phyloP scores from a whole-genome alignment of 2,888 invertebrate genomes.

The Oscheius sp. region DNA sequence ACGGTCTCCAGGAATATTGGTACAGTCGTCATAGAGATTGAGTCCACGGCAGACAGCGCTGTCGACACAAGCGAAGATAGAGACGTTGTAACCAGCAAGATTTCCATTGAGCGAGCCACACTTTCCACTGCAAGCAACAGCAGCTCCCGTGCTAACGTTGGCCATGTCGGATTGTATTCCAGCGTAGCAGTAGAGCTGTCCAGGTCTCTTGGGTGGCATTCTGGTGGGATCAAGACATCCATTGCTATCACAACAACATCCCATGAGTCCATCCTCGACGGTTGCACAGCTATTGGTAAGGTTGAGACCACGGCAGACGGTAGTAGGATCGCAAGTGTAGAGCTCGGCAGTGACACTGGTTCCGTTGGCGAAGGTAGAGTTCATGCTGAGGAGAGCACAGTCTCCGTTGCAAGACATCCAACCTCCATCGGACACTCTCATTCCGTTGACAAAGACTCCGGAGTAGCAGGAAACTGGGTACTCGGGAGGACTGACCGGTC shows the following conservation, averaged over 20 bases:
- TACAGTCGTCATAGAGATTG: constrained; percentile 49
- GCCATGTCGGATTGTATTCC: constrained; percentile 43
- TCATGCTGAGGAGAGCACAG: constrained; percentile 48
- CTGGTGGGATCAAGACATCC: constrained; percentile 55
- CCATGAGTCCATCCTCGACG: constrained; percentile 48
- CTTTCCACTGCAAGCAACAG: constrained; percentile 47
- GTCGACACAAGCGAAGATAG: constrained; percentile 52
- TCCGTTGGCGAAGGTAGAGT: constrained; percentile 39
- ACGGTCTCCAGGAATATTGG: constrained; percentile 41
- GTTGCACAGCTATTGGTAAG: constrained; percentile 47
- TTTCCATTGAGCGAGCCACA: constrained; percentile 49
- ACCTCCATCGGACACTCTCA: neutral
- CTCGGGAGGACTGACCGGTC: constrained; percentile 44
- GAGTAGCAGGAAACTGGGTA: constrained; percentile 55
- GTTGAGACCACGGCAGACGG: constrained; percentile 48
- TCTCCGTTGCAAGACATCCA: constrained; percentile 55
- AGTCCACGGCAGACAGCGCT: constrained; percentile 47
- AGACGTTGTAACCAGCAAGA: constrained; percentile 41
- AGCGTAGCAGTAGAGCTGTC: constrained; percentile 52
- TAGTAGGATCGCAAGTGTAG: constrained; percentile 59
- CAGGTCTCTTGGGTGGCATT: constrained; percentile 49
- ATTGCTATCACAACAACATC: constrained; percentile 55
- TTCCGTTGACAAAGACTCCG: constrained; percentile 47
- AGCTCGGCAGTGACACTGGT: constrained; percentile 43
- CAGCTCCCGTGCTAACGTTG: constrained; percentile 42